Conservation (phyloP, 2,113 vertebrate genomes). For the Castor canadensis region DNA sequence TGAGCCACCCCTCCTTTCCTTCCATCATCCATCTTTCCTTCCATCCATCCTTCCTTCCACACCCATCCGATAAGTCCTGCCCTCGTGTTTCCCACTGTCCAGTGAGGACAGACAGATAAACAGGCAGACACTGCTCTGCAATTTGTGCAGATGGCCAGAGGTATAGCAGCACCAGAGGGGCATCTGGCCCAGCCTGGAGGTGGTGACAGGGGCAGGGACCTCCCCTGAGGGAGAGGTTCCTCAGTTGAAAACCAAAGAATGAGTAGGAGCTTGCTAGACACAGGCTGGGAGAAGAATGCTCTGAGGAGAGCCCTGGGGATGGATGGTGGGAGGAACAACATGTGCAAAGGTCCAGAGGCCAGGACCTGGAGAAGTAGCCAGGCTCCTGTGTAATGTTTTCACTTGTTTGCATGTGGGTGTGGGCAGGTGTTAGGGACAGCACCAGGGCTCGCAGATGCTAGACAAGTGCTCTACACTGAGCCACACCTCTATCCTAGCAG, state of each 20-base stretch:
- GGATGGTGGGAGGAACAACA: background rate
- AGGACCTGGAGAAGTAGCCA: background rate
- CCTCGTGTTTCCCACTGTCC: background rate
- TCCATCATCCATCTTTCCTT: background rate
- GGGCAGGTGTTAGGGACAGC: too few species aligned
- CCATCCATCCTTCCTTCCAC: background rate
- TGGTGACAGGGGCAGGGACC: too few species aligned
- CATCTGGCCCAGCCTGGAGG: background rate
- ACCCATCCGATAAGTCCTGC: background rate
- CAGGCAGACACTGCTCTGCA: background rate
- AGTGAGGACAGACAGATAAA: background rate
- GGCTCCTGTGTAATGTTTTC: background rate
- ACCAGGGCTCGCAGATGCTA: too few species aligned
- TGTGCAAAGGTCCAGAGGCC: background rate
- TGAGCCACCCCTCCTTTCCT: too few species aligned
- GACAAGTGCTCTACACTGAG: background rate
- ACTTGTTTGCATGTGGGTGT: background rate
- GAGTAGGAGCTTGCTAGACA: background rate
- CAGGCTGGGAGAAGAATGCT: background rate
- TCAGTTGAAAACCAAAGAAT: background rate
- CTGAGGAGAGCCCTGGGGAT: rapidly evolving
- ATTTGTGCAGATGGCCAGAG: rapidly evolving
- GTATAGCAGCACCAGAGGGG: background rate
- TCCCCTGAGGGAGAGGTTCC: rapidly evolving
- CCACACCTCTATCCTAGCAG: too few species aligned